phyloP scores from a whole-genome alignment of 2,888 invertebrate species.

The Myopa testacea region DNA sequence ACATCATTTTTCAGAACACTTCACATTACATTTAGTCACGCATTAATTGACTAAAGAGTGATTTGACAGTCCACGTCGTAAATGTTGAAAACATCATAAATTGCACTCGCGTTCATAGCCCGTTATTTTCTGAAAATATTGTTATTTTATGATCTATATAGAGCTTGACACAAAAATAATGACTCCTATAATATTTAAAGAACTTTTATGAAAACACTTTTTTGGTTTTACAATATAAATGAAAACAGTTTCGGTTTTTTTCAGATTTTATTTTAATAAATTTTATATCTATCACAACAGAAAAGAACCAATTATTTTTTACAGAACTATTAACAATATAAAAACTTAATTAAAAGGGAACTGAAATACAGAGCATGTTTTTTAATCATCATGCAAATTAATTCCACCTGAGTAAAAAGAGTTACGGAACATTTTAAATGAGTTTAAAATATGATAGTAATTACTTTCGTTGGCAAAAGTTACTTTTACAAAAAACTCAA shows the following conservation, averaged over 20 bases:
- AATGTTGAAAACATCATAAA: too few species aligned
- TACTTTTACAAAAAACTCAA: neutral
- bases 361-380: neutral
- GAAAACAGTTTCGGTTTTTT: neutral
- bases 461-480: neutral
- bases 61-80: too few species aligned
- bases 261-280: slow-evolving; percentile 11
- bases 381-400: slow-evolving; percentile 2
- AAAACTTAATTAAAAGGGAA: neutral
- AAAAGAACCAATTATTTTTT: neutral
- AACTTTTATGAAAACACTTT: neutral
- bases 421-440: neutral
- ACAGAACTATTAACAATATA: slow-evolving; percentile 17
- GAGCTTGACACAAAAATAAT: neutral
- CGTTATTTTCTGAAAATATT: too few species aligned
- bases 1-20: too few species aligned
- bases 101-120: too few species aligned
- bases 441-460: neutral
- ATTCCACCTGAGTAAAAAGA: neutral
- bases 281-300: slow-evolving; percentile 10
- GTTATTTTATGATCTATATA: neutral
- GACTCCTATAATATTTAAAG: neutral
- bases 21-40: too few species aligned
- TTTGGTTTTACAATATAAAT: neutral
- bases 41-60: too few species aligned